phyloP scores from a whole-genome alignment of 2,888 invertebrate species.

The Eurois occulta region DNA sequence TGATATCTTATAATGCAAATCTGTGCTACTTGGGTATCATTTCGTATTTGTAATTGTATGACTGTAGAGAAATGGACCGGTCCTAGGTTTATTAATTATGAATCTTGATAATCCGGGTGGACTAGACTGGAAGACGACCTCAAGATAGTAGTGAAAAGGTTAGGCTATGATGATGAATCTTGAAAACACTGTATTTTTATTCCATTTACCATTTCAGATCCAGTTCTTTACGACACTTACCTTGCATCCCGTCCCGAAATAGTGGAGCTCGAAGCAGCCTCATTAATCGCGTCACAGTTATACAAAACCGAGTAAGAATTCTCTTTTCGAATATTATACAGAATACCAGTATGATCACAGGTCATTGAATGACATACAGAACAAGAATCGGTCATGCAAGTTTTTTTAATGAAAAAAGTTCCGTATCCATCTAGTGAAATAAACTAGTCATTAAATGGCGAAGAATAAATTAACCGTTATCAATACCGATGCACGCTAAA shows the following conservation, averaged over 20 bases:
- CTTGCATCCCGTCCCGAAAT: constrained; percentile 90
- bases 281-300: constrained; percentile 89
- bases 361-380: constrained; percentile 9
- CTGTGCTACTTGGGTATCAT: too few relatives aligned
- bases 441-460: not conserved
- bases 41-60: too few relatives aligned
- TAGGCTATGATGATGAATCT: not conserved
- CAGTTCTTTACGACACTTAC: constrained; percentile 90
- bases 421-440: not conserved
- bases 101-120: not conserved
- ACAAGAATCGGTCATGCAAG: constrained; percentile 11
- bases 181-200: not conserved
- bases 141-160: not conserved
- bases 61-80: not conserved
- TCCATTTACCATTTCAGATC: constrained; percentile 74
- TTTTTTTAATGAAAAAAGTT: constrained; percentile 12
- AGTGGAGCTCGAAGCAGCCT: constrained; percentile 92
- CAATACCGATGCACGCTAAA: too few relatives aligned
- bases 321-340: constrained; percentile 14
- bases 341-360: constrained; percentile 5
- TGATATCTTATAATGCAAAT: too few relatives aligned
- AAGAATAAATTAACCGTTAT: constrained; percentile 34
- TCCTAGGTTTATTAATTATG: not conserved
- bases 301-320: constrained; percentile 85
- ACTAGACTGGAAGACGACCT: not conserved